Conservation (phyloP, 2,113 vertebrate genomes). For the Pomatorhinus ruficollis region DNA sequence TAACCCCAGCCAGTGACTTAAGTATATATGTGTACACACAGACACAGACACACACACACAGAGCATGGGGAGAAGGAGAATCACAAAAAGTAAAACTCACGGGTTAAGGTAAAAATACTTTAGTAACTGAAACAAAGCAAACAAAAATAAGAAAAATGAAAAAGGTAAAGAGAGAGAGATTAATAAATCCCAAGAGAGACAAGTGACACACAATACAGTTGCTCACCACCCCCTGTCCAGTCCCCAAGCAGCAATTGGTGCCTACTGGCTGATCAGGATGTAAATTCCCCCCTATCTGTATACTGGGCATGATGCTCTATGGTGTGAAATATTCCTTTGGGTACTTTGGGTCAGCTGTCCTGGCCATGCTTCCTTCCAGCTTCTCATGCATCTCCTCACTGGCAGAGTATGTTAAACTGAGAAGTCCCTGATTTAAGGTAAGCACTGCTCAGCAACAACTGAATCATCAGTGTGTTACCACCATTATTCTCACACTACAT, state of each 20-base stretch:
- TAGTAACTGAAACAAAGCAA: neutral
- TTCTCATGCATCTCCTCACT: neutral
- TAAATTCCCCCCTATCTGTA: no score
- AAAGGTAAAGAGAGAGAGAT: neutral
- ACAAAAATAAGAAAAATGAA: neutral
- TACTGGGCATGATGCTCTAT: neutral
- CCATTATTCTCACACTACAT: neutral
- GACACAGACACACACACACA: no score
- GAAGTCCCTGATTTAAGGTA: neutral
- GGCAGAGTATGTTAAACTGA: neutral
- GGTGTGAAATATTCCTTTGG: neutral
- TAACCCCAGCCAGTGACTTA: neutral
- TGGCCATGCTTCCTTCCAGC: neutral
- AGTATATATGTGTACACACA: no score
- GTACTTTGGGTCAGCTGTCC: neutral
- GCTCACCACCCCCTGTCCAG: neutral
- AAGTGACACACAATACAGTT: neutral
- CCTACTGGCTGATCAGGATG: neutral
- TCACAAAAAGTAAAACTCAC: neutral
- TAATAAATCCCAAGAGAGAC: neutral
- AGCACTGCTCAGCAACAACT: neutral
- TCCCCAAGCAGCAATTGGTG: accelerated
- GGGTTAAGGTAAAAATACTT: neutral
- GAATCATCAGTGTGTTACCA: neutral
- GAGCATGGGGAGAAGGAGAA: neutral